phyloP scores from a whole-genome alignment of 1,140 invertebrate genomes.

The Neelides sp. region DNA sequence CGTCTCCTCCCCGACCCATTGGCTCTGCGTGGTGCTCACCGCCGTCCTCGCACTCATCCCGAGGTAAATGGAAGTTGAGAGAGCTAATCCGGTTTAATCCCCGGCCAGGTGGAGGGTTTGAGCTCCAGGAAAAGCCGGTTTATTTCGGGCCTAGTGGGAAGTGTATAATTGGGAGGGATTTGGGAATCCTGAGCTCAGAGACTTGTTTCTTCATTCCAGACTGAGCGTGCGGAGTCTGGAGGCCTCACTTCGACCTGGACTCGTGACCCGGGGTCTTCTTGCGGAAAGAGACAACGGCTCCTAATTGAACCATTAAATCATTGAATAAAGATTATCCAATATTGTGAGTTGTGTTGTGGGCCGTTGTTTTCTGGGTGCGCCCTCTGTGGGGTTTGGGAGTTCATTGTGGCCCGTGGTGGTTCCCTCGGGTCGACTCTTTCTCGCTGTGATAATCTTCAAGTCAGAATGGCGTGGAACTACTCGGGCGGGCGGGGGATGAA shows the following conservation, averaged over 20 bases:
- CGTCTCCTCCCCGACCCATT: slow-evolving; percentile 58
- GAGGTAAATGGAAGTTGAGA: slow-evolving; percentile 48
- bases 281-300: slow-evolving; percentile 35
- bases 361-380: too few species aligned
- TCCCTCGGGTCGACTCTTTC: too few species aligned
- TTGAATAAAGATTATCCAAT: too few species aligned
- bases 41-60: slow-evolving; percentile 67
- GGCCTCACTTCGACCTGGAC: slow-evolving; percentile 42
- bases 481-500: too few species aligned
- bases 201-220: slow-evolving; percentile 33
- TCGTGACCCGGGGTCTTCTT: slow-evolving; percentile 43
- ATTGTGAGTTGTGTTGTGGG: too few species aligned
- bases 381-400: too few species aligned
- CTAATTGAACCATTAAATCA: too few species aligned
- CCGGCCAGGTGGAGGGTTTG: background rate
- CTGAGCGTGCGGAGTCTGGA: slow-evolving; percentile 39
- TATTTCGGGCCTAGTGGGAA: background rate
- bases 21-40: slow-evolving; percentile 62
- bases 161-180: background rate
- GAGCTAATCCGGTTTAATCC: slow-evolving; percentile 1
- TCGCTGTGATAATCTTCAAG: too few species aligned
- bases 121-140: background rate
- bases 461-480: too few species aligned
- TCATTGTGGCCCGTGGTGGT: too few species aligned
- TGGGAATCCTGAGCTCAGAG: slow-evolving; percentile 3